Conservation (phyloP, 92 coral and sea anemone genomes). For the Zoanthus sociatus region DNA sequence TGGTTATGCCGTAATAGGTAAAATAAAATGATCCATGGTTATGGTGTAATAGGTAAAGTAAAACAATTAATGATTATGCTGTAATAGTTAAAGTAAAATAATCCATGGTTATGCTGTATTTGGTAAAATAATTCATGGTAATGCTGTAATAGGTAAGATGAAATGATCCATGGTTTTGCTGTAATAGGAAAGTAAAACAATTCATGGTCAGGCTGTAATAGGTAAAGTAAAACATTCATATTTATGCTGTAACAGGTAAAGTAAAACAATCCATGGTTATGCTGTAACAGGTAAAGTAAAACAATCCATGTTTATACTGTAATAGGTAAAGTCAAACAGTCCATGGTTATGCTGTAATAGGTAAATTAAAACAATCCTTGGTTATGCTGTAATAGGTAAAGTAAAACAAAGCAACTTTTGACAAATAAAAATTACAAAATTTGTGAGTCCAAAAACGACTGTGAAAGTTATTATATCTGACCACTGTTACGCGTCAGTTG, state of each 20-base stretch:
- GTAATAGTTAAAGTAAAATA: too few species aligned
- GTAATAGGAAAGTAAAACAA: constrained; percentile 68
- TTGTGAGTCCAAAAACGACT: too few species aligned
- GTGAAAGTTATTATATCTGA: too few species aligned
- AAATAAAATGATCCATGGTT: constrained; percentile 57
- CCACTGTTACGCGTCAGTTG: too few species aligned
- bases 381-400: constrained; percentile 90
- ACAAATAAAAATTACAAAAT: too few species aligned
- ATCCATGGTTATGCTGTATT: constrained; percentile 87
- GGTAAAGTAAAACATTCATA: constrained; percentile 92
- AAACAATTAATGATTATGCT: constrained; percentile 90
- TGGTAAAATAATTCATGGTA: constrained; percentile 81
- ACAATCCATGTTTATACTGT: constrained; percentile 62
- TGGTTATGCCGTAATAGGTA: constrained; percentile 73
- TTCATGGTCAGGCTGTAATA: constrained; percentile 71
- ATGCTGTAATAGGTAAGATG: constrained; percentile 81
- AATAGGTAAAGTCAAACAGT: not conserved
- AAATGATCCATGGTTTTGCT: constrained; percentile 85
- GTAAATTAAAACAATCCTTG: constrained; percentile 35
- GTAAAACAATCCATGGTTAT: too few species aligned
- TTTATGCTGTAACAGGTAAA: constrained; percentile 88
- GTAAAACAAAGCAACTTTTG: too few species aligned
- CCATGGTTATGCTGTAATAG: too few species aligned
- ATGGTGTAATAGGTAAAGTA: constrained; percentile 81
- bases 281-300: too few species aligned